A percentile compares a stretch with the other conserved stretches of the same genome.
Conservation (phyloP, 1,140 invertebrate species). For the Ceratosolen fusciceps region DNA sequence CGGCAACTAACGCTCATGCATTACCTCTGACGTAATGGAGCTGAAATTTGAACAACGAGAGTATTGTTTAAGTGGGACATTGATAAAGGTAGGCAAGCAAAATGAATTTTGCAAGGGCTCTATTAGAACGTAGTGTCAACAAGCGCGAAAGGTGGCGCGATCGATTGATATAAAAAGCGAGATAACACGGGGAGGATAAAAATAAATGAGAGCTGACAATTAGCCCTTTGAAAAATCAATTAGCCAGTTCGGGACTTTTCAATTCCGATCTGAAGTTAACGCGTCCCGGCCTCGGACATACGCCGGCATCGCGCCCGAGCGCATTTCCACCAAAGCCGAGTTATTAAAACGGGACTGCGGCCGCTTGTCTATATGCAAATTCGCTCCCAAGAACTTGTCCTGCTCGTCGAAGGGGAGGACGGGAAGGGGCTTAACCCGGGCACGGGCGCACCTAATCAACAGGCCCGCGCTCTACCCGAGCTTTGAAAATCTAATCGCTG, state of each 20-base stretch:
- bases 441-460: conserved; percentile 21
- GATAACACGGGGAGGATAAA: not conserved
- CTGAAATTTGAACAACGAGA: too few species aligned
- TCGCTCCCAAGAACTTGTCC: not conserved
- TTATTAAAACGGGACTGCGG: conserved; percentile 34
- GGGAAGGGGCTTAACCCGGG: not conserved
- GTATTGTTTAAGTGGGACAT: too few species aligned
- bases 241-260: not conserved
- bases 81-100: too few species aligned
- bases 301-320: not conserved
- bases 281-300: conserved; percentile 17
- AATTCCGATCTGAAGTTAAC: not conserved
- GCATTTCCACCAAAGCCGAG: conserved; percentile 27
- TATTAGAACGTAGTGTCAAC: too few species aligned
- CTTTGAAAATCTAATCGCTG: conserved; percentile 29
- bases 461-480: not conserved
- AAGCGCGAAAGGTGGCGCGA: not conserved
- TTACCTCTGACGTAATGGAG: too few species aligned
- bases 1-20: too few species aligned
- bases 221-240: conserved; percentile 8
- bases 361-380: conserved; percentile 46
- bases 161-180: not conserved
- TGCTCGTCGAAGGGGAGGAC: too few species aligned
- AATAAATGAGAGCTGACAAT: too few species aligned
- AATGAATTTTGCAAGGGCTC: too few species aligned